These are phyloP conservation scores for Synergus japonicus DNA, from an alignment of 2,888 invertebrate species.

Conservation along the genomic window DNA sequence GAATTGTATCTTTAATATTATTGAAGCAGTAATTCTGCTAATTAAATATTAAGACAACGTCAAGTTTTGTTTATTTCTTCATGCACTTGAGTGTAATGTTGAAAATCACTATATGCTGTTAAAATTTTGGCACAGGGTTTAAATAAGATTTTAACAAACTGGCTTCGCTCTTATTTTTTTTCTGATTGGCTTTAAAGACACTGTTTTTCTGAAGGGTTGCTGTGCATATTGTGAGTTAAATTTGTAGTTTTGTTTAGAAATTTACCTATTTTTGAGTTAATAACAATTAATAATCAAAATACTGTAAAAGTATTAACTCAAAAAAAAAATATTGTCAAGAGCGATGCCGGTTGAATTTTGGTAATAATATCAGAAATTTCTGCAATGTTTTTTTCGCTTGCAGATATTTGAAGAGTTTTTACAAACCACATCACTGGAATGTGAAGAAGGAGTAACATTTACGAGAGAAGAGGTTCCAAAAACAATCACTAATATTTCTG, in stretches of 20 bases:
- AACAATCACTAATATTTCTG: slow-evolving; percentile 45
- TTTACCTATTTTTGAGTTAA: too few relatives aligned
- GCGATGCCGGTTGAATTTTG: slow-evolving; percentile 36
- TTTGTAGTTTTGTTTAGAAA: not conserved
- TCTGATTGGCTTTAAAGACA: not conserved
- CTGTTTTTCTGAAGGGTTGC: too few relatives aligned
- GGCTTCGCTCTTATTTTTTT: not conserved
- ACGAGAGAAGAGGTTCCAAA: slow-evolving; percentile 40
- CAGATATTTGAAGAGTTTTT: slow-evolving; percentile 49
- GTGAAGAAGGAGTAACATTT: slow-evolving; percentile 24
- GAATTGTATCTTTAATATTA: slow-evolving; percentile 10
- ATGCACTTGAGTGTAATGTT: not conserved
- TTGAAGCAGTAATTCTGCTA: not conserved
- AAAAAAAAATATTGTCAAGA: not conserved
- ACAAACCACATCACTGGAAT: slow-evolving; percentile 6
- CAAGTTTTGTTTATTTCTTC: slow-evolving; percentile 22
- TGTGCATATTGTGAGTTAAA: not conserved
- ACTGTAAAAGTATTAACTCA: not conserved
- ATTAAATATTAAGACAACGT: slow-evolving; percentile 38
- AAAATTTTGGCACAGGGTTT: not conserved
- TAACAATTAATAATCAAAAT: not conserved
- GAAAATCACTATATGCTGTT: not conserved
- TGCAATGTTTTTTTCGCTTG: slow-evolving; percentile 21
- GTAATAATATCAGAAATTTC: not conserved
- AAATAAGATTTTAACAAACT: not conserved